Evolutionary conservation across 2,113 vertebrate species (phyloP), one percentile per base, ranked within the genome.

Genomic region (Cynopterus brachyotis): DNA sequence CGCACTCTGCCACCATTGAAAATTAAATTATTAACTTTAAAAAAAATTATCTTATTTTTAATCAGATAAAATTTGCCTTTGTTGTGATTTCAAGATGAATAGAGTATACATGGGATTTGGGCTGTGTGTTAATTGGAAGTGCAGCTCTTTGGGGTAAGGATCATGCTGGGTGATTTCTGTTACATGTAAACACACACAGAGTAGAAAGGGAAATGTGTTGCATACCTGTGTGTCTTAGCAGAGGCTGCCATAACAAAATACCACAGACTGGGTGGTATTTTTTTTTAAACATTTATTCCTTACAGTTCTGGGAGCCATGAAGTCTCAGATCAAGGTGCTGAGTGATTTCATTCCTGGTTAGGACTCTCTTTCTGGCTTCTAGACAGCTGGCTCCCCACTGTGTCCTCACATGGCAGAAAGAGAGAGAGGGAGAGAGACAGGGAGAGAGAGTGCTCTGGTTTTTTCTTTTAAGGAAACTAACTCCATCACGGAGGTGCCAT

Each of bases 231-330:
- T 13, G 59, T 37, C 37, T 82, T 32, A 37, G 35, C 47, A 59
- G 16, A 30, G 59, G 6, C 16, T 42, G 15, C 26, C 64, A 16
- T 40, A 50, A 55, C 10, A 50, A 50, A 80, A 80, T 73, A 28
- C 57, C 66, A 32, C 24, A 42, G 22, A 16, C 2, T 45, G 28
- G 35, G 35, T 80, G n/a, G 28, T 35, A n/a, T n/a, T n/a, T n/a
- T n/a, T n/a, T n/a, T n/a, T n/a, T 94, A 55, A 88, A 81, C 16
- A 40, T 81, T 66, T 20, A 73, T 37, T 64, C 57, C 28, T 89
- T 28, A 37, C 42, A 35, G 17, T 17, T 76, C 9, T 50, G 32
- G 60, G 82, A 26, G 2, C 24, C 22, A 10, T 6, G 11, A 83
- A 32, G n/a, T 62, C n/a, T 42, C 69, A 5, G 4, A 22, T 30